phyloP scores from a whole-genome alignment of 2,888 invertebrate genomes.

The Lithophane socia region DNA sequence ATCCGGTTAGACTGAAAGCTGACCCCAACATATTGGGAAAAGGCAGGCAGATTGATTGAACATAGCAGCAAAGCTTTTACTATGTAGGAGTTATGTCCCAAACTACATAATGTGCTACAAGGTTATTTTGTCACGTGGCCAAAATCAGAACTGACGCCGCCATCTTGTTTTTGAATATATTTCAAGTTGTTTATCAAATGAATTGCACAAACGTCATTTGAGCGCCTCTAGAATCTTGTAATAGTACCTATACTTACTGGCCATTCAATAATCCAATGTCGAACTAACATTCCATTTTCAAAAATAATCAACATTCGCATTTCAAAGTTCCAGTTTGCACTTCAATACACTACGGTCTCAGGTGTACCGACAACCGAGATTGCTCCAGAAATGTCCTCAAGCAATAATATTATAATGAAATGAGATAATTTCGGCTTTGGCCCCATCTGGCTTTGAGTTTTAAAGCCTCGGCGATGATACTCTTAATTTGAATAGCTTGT shows the following conservation, averaged over 20 bases:
- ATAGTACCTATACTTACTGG: neutral
- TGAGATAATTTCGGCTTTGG: constrained; percentile 67
- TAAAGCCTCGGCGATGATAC: constrained; percentile 58
- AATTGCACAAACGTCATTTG: neutral
- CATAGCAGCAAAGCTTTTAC: neutral
- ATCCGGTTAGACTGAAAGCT: too few relatives aligned
- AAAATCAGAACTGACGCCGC: neutral
- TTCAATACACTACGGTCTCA: constrained; percentile 46
- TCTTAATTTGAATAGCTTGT: constrained; percentile 63
- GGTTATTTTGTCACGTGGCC: neutral
- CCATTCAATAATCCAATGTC: neutral
- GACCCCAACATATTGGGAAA: too few relatives aligned
- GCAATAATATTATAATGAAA: constrained; percentile 72
- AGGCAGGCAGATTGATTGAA: too few relatives aligned
- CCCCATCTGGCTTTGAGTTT: constrained; percentile 68
- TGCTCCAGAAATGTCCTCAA: constrained; percentile 68
- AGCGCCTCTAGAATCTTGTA: neutral
- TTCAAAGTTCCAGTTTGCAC: constrained; percentile 46
- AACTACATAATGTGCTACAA: too few relatives aligned
- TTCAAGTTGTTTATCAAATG: neutral
- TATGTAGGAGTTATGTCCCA: neutral
- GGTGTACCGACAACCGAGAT: constrained; percentile 60
- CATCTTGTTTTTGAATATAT: neutral
- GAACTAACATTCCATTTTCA: neutral
- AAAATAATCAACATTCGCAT: constrained; percentile 42